A percentile compares a stretch with the other conserved stretches of the same genome.
Evolutionary conservation across 2,113 vertebrate genomes (phyloP).

Genomic region (Heterocephalus glaber): DNA sequence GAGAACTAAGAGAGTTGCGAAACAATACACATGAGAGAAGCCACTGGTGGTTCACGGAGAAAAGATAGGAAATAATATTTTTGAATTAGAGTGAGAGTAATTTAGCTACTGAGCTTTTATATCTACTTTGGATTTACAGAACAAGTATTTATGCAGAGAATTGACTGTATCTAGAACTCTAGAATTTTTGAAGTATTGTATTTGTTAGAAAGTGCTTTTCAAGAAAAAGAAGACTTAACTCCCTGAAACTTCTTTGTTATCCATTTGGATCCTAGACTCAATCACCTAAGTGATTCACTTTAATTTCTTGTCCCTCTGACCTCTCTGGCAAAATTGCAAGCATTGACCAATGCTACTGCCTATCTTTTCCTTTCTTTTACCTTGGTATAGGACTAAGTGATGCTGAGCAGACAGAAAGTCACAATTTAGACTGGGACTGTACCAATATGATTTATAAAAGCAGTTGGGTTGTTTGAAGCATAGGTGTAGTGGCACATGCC

Average conservation of each 20-base stretch:
- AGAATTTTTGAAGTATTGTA: conserved; percentile 15
- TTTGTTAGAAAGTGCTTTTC: conserved; percentile 38
- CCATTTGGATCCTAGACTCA: background rate
- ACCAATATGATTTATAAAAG: background rate
- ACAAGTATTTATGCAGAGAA: conserved; percentile 16
- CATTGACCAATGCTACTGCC: background rate
- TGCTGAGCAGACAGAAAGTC: background rate
- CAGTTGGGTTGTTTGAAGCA: background rate
- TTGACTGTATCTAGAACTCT: conserved; percentile 5
- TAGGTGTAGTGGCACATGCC: background rate
- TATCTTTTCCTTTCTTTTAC: conserved; percentile 40
- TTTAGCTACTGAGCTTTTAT: conserved; percentile 18
- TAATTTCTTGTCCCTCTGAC: conserved; percentile 26
- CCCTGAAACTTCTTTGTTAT: background rate
- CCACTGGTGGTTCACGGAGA: background rate
- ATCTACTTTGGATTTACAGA: conserved; percentile 23
- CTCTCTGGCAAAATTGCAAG: background rate
- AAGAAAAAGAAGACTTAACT: conserved; percentile 23
- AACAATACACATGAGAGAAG: conserved; percentile 10
- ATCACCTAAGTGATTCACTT: background rate
- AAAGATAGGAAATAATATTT: conserved; percentile 26
- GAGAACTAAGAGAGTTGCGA: conserved; percentile 5
- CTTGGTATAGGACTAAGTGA: background rate
- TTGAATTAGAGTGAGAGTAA: conserved; percentile 36
- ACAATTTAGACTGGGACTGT: background rate